Evolutionary conservation across 2,113 vertebrate species (phyloP).

Genomic region (Aspiorhynchus laticeps): DNA sequence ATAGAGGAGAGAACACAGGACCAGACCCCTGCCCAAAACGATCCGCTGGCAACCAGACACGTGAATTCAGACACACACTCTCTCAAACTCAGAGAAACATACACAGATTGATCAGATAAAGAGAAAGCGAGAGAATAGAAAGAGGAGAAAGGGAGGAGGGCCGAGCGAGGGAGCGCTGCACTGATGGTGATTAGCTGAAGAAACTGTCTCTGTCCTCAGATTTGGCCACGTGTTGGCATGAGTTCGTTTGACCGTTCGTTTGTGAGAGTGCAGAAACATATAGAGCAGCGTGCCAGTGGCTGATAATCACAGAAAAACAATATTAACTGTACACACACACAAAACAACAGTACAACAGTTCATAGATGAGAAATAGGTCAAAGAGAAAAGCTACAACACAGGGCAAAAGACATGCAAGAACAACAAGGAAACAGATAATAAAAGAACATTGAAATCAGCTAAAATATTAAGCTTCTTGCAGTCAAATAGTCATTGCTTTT

Average conservation of each 20-base stretch:
- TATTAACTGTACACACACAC: conserved; percentile 68
- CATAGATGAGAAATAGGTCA: conserved; percentile 54
- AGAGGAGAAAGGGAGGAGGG: conserved; percentile 27
- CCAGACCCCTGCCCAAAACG: conserved; percentile 54
- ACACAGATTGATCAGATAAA: conserved; percentile 60
- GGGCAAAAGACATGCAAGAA: background rate
- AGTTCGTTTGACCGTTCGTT: conserved; percentile 69
- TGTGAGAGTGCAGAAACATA: conserved; percentile 55
- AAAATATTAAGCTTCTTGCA: background rate
- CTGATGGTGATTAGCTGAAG: conserved; percentile 46
- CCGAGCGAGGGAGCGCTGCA: conserved; percentile 32
- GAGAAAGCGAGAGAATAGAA: conserved; percentile 27
- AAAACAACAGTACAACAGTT: conserved; percentile 20
- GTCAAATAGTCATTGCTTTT: background rate
- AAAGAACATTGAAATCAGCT: background rate
- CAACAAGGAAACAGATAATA: background rate
- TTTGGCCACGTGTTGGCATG: conserved; percentile 61
- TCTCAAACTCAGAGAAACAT: conserved; percentile 42
- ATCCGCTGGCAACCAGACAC: conserved; percentile 45
- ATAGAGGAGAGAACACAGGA: conserved; percentile 55
- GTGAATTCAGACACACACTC: conserved; percentile 55
- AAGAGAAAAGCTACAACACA: conserved; percentile 49
- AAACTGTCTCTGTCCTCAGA: conserved; percentile 68
- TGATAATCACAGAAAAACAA: conserved; percentile 66
- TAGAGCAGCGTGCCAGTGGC: conserved; percentile 64